Evolutionary conservation across 2,113 vertebrate species (phyloP).

Genomic region (Corythaeola cristata): DNA sequence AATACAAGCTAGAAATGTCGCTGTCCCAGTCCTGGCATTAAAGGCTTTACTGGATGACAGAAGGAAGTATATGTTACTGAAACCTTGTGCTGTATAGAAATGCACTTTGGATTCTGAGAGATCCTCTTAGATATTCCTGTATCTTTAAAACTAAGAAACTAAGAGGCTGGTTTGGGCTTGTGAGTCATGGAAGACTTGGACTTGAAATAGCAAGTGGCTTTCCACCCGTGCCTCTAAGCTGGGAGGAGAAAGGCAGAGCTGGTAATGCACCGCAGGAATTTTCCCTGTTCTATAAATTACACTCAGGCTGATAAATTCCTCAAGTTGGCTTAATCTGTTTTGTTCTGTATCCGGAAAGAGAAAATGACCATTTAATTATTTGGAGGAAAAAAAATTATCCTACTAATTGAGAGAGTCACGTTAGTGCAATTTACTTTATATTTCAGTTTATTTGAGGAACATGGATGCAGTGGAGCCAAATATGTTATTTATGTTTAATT

Average conservation of each 20-base stretch:
- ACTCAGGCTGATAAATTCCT: not conserved
- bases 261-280: not conserved
- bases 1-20: not conserved
- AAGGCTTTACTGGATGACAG: not conserved
- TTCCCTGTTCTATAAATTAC: not conserved
- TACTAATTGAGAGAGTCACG: constrained; percentile 7
- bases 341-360: not conserved
- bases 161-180: not conserved
- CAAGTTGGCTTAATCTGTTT: constrained; percentile 13
- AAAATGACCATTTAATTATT: constrained; percentile 47
- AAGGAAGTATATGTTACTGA: not conserved
- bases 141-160: not conserved
- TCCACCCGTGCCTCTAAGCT: not conserved
- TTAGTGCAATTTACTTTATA: not conserved
- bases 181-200: not conserved
- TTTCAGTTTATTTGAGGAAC: not conserved
- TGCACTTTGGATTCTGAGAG: not conserved
- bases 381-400: not conserved
- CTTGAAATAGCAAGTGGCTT: not conserved
- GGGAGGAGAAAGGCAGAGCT: not conserved
- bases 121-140: not conserved
- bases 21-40: not conserved
- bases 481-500: constrained; percentile 17
- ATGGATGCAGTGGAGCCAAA: not conserved
- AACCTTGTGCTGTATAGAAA: not conserved